phyloP scores from a whole-genome alignment of 2,113 vertebrate genomes.

The Prunella himalayana region DNA sequence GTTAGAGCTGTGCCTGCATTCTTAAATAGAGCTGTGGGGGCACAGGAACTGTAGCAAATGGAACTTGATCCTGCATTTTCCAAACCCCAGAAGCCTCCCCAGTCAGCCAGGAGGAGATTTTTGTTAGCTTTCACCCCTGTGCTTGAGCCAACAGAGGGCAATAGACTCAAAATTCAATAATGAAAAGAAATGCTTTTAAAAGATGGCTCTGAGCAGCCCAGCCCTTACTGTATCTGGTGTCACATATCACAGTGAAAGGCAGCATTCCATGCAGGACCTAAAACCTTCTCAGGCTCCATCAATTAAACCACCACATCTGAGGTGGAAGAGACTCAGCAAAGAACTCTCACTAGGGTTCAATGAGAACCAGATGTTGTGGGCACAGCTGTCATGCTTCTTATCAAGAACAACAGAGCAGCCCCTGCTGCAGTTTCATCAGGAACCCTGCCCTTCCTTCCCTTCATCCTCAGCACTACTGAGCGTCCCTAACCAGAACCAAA shows the following conservation, averaged over 20 bases:
- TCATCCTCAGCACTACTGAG: neutral
- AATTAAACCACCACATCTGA: conserved; percentile 61
- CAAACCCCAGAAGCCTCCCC: neutral
- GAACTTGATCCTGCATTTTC: neutral
- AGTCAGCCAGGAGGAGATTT: neutral
- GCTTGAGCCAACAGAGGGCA: conserved; percentile 47
- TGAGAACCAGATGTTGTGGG: conserved; percentile 54
- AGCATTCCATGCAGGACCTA: conserved; percentile 8
- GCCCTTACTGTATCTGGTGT: conserved; percentile 35
- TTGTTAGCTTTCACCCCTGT: neutral
- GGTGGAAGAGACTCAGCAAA: conserved; percentile 57
- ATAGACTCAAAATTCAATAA: conserved; percentile 27
- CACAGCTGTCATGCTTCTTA: conserved; percentile 43
- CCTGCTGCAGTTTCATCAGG: conserved; percentile 14
- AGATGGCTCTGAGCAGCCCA: neutral
- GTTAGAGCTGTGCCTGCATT: neutral
- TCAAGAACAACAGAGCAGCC: conserved; percentile 35
- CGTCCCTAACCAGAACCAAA: conserved; percentile 11
- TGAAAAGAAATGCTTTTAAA: conserved; percentile 29
- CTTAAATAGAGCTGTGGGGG: neutral
- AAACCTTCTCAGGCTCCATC: conserved; percentile 58
- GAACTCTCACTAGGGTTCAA: conserved; percentile 31
- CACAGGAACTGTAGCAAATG: neutral
- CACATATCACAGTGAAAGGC: conserved; percentile 45
- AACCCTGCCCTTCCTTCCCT: conserved; percentile 34